Conservation (phyloP, 1,140 invertebrate genomes). For the Sitobion miscanthi region DNA sequence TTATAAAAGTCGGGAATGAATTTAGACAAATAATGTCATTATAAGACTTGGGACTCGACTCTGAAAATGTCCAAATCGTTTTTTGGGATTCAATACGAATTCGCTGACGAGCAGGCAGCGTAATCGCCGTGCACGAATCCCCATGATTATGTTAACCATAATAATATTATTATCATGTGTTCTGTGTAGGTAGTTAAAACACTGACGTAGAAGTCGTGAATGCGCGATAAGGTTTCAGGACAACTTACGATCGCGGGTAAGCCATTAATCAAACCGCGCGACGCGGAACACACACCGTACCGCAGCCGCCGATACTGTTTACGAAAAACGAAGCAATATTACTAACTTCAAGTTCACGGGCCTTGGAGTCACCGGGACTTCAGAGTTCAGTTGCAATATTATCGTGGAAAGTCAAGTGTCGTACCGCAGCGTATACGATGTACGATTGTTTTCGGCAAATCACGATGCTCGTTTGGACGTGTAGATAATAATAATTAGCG, state of each 20-base stretch:
- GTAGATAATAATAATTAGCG: not conserved
- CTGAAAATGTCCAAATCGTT: too few relatives aligned
- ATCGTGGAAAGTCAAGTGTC: not conserved
- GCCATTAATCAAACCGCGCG: conserved; percentile 41
- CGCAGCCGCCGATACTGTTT: not conserved
- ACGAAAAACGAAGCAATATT: not conserved
- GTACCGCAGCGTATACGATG: not conserved
- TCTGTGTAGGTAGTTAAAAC: not conserved
- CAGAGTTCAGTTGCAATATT: not conserved
- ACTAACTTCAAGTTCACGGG: not conserved
- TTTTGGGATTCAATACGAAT: too few relatives aligned
- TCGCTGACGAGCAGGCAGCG: too few relatives aligned
- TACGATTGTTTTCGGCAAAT: not conserved
- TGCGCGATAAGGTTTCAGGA: conserved; percentile 18
- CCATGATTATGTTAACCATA: not conserved
- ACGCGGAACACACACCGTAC: not conserved
- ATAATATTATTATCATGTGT: not conserved
- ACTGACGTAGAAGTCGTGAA: not conserved
- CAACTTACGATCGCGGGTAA: not conserved
- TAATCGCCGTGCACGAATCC: not conserved
- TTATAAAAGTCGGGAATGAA: too few relatives aligned
- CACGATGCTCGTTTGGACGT: not conserved
- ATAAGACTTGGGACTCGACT: not conserved
- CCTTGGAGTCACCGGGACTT: not conserved
- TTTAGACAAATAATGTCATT: not conserved